A percentile compares a stretch with the other conserved stretches of the same genome.
Evolutionary conservation across 2,797 vertebrate species (phyloP).

Genomic region (Pitangus sulphuratus): DNA sequence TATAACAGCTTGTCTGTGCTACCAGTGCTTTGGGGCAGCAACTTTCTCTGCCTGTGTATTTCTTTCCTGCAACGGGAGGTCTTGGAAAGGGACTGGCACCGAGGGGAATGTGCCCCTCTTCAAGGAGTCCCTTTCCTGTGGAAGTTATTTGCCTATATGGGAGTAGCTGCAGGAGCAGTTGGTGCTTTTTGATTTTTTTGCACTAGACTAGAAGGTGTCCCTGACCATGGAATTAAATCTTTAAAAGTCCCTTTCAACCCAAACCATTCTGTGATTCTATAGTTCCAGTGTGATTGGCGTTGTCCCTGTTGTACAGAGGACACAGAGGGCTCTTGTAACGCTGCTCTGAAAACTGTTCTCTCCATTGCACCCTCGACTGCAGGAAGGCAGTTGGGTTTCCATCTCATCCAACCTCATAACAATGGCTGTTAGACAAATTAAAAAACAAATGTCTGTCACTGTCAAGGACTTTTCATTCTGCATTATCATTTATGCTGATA

Average conservation of each 20-base stretch:
- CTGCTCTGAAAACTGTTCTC: neutral
- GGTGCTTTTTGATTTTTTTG: neutral
- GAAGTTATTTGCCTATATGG: neutral
- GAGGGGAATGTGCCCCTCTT: neutral
- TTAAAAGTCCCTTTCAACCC: neutral
- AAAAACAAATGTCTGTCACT: neutral
- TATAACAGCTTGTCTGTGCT: neutral
- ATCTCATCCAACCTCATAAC: neutral
- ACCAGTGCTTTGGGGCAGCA: neutral
- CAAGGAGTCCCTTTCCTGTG: neutral
- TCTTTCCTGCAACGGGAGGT: neutral
- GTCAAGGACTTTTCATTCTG: constrained; percentile 56
- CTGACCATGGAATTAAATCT: neutral
- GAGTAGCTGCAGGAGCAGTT: neutral
- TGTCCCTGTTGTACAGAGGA: neutral
- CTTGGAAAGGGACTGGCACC: neutral
- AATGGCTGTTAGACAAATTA: neutral
- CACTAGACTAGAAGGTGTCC: neutral
- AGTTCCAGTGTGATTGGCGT: accelerated
- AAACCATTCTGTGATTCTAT: neutral
- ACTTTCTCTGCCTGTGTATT: neutral
- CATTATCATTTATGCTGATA: constrained; percentile 65
- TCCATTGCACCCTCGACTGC: accelerated
- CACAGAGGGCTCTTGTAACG: accelerated
- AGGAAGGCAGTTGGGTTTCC: neutral